Evolutionary conservation across 1,140 invertebrate genomes (phyloP).

Genomic region (Brachionus manjavacas): DNA sequence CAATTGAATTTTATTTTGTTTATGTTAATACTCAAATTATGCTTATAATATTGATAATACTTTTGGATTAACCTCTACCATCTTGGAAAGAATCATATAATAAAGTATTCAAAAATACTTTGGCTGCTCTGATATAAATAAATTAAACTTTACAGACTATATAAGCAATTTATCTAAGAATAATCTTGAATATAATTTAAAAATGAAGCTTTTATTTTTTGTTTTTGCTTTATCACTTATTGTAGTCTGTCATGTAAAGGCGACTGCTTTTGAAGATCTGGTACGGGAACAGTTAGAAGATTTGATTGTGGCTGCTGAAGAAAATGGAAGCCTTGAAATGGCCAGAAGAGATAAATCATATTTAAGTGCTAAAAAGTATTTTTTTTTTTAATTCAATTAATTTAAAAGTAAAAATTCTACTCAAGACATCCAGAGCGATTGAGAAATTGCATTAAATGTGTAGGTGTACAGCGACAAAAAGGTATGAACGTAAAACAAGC

Average conservation of each 20-base stretch:
- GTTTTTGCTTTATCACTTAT: neutral
- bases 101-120: too few relatives aligned
- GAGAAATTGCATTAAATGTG: conserved; percentile 30
- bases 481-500: conserved; percentile 39
- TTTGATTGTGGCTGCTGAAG: neutral
- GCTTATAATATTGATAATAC: too few relatives aligned
- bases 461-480: conserved; percentile 14
- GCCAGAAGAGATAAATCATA: conserved; percentile 32
- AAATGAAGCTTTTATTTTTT: conserved; percentile 22
- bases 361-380: conserved; percentile 2
- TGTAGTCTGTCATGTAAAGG: conserved; percentile 24
- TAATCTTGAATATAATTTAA: neutral
- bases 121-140: neutral
- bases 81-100: too few relatives aligned
- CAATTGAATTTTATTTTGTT: too few relatives aligned
- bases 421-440: conserved; percentile 20
- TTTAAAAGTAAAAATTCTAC: neutral
- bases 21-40: too few relatives aligned
- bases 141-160: neutral
- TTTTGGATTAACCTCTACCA: neutral
- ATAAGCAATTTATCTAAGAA: neutral
- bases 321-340: neutral
- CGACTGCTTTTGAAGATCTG: neutral
- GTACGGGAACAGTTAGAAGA: neutral
- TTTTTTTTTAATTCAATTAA: neutral